phyloP scores from a whole-genome alignment of 2,888 invertebrate genomes.

The Tenthredo amoena region DNA sequence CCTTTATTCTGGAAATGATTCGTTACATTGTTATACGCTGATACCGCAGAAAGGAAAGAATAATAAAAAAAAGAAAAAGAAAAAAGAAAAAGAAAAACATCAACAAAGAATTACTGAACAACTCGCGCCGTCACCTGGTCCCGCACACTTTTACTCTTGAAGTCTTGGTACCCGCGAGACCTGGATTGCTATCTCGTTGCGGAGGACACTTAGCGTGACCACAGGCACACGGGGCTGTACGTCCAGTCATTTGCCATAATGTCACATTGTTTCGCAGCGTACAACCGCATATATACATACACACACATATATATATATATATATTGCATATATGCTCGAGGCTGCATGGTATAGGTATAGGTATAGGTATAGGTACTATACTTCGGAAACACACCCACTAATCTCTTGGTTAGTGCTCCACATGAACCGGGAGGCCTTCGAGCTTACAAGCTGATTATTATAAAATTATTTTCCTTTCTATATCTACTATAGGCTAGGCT shows the following conservation, averaged over 20 bases:
- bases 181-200: constrained; percentile 43
- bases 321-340: not conserved
- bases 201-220: constrained; percentile 51
- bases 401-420: constrained; percentile 30
- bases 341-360: not conserved
- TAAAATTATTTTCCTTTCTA: constrained; percentile 50
- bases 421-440: constrained; percentile 42
- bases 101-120: not conserved
- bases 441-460: constrained; percentile 48
- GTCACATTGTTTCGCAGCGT: constrained; percentile 70
- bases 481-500: not conserved
- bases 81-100: not conserved
- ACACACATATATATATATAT: too few relatives aligned
- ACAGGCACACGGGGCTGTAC: constrained; percentile 52
- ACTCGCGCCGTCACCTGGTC: not conserved
- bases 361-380: too few relatives aligned
- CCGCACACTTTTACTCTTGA: not conserved
- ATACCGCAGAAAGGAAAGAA: not conserved
- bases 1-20: not conserved
- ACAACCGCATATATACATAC: constrained; percentile 58
- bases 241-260: constrained; percentile 70
- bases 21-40: not conserved
- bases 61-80: not conserved
- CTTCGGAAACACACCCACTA: constrained; percentile 47
- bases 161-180: not conserved